These are phyloP conservation scores for Priocnemis perturbator DNA, from an alignment of 2,888 invertebrate species.

Conservation along the genomic window DNA sequence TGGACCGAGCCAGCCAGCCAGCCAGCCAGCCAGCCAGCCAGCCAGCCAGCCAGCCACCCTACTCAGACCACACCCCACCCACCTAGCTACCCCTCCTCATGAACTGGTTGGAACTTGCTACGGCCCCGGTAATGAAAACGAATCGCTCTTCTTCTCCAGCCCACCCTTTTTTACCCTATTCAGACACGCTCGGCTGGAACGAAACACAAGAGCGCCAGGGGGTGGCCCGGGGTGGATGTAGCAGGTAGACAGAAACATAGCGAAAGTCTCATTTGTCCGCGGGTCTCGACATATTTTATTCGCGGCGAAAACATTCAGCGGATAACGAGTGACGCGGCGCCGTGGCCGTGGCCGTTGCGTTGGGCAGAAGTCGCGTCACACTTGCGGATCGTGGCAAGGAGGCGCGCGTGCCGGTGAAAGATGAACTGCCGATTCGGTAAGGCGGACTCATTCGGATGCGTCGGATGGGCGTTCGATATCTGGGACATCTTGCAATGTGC, in stretches of 20 bases:
- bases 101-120: slow-evolving; percentile 37
- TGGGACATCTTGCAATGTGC: no score
- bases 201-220: slow-evolving; percentile 42
- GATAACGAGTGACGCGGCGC: no score
- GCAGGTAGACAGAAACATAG: slow-evolving; percentile 20
- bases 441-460: no score
- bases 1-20: slow-evolving; percentile 41
- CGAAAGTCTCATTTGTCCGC: slow-evolving; percentile 36
- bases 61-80: slow-evolving; percentile 17
- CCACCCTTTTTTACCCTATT: slow-evolving; percentile 37
- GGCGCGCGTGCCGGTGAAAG: no score
- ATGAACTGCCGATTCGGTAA: no score
- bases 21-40: slow-evolving; percentile 28
- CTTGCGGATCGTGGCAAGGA: no score
- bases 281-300: background rate
- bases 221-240: slow-evolving; percentile 38
- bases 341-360: no score
- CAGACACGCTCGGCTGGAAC: slow-evolving; percentile 45
- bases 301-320: no score
- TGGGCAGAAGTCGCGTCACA: no score
- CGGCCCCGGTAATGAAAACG: slow-evolving; percentile 56
- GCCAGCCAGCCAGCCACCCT: slow-evolving; percentile 24
- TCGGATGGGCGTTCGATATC: no score
- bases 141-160: slow-evolving; percentile 53
- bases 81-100: slow-evolving; percentile 12